Percentiles rank a stretch among this genome's conserved stretches.
Conservation (phyloP, 2,888 invertebrate genomes). For the Calliopum simillimum region DNA sequence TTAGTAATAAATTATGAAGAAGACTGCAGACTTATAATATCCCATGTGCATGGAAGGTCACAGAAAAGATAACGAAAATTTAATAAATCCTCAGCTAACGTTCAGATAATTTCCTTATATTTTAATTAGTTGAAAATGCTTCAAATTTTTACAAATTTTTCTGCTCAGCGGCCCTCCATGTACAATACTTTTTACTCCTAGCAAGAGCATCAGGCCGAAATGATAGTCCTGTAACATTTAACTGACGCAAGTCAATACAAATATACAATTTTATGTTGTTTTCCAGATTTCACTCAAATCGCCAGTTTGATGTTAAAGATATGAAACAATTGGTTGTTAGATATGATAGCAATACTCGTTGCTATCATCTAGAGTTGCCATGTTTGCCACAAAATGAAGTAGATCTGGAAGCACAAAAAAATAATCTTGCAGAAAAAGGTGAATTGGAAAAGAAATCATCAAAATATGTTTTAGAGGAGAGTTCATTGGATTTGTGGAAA, state of each 20-base stretch:
- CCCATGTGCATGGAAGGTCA: no score
- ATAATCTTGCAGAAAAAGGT: conserved; percentile 42
- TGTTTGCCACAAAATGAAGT: conserved; percentile 51
- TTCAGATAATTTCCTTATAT: no score
- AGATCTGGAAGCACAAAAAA: conserved; percentile 36
- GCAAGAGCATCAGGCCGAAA: no score
- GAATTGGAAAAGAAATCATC: conserved; percentile 45
- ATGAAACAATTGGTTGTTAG: conserved; percentile 57
- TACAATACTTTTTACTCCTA: no score
- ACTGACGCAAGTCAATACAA: not conserved
- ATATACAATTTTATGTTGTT: not conserved
- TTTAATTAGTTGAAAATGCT: no score
- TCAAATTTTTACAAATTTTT: no score
- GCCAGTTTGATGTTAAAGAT: conserved; percentile 58
- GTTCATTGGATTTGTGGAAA: conserved; percentile 51
- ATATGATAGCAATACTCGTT: conserved; percentile 51
- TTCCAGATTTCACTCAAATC: conserved; percentile 56
- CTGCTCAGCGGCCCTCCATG: no score
- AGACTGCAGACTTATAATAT: no score
- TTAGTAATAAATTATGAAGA: no score
- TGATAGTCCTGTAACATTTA: no score
- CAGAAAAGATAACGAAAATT: no score
- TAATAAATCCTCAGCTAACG: no score
- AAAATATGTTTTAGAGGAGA: conserved; percentile 42
- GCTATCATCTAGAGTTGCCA: conserved; percentile 51